Evolutionary conservation across 2,888 invertebrate genomes (phyloP).

Genomic region (Fabriciana adippe): DNA sequence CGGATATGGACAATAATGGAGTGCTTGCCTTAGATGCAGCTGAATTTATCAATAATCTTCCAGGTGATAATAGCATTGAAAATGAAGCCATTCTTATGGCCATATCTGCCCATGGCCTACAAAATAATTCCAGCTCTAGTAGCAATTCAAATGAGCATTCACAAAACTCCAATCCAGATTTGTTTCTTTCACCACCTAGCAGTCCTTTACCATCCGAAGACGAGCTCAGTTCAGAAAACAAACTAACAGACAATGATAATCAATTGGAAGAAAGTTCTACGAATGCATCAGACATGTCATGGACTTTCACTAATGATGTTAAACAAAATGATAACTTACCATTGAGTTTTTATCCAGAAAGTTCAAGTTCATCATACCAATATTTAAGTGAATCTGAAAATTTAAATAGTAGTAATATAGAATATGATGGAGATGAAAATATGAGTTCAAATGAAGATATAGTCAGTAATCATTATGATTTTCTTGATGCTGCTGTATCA

Average conservation of each 20-base stretch:
- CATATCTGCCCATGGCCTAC: constrained; percentile 87
- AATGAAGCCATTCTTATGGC: constrained; percentile 89
- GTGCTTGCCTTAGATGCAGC: constrained; percentile 70
- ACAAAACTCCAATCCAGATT: constrained; percentile 40
- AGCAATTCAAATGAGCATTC: constrained; percentile 42
- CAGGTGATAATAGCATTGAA: constrained; percentile 83
- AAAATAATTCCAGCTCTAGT: constrained; percentile 62
- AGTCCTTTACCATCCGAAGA: constrained; percentile 56
- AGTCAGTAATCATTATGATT: constrained; percentile 73
- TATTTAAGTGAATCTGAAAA: constrained; percentile 52
- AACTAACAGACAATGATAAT: constrained; percentile 40
- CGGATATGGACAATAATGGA: constrained; percentile 61
- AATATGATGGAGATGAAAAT: constrained; percentile 49
- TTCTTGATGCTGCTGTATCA: constrained; percentile 87
- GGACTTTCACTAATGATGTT: constrained; percentile 51
- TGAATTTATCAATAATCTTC: constrained; percentile 80
- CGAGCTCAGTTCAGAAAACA: constrained; percentile 41
- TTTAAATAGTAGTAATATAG: constrained; percentile 47
- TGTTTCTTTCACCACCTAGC: constrained; percentile 48
- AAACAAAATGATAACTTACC: constrained; percentile 48
- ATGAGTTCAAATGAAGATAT: constrained; percentile 47
- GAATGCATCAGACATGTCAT: constrained; percentile 52
- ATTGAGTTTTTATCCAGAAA: constrained; percentile 53
- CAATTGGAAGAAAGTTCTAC: constrained; percentile 46
- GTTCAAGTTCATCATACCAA: constrained; percentile 52